These are phyloP conservation scores for Rhynchopsitta pachyrhyncha DNA, from an alignment of 2,113 vertebrate genomes.

Conservation along the genomic window DNA sequence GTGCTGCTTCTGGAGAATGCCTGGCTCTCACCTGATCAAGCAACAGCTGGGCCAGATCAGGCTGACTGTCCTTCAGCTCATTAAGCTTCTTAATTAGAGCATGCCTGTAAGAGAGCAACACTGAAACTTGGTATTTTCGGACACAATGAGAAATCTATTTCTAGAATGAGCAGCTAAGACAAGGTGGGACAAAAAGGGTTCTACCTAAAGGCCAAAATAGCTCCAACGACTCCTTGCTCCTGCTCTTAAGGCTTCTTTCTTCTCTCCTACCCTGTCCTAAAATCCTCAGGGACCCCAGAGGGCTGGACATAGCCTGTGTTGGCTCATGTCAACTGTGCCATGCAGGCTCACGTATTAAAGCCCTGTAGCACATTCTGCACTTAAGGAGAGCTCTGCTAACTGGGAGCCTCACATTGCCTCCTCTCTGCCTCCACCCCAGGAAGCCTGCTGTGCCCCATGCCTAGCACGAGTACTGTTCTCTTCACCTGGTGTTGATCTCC, in stretches of 20 bases:
- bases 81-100: constrained; percentile 88
- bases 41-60: constrained; percentile 88
- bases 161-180: background rate
- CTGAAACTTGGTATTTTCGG: background rate
- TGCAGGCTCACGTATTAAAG: background rate
- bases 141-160: background rate
- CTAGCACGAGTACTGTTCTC: too few relatives aligned
- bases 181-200: background rate
- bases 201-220: background rate
- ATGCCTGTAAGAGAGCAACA: constrained; percentile 77
- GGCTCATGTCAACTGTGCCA: rapidly evolving
- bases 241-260: background rate
- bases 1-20: background rate
- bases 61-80: constrained; percentile 79
- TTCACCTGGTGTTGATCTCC: constrained; percentile 93
- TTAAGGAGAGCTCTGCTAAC: background rate
- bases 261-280: background rate
- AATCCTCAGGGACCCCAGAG: background rate
- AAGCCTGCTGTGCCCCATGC: background rate
- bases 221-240: background rate
- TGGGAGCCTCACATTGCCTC: background rate
- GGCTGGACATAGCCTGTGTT: background rate
- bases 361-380: background rate
- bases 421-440: background rate
- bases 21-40: constrained; percentile 86